Evolutionary conservation across 2,113 vertebrate species (phyloP).

Genomic region (Meles meles): DNA sequence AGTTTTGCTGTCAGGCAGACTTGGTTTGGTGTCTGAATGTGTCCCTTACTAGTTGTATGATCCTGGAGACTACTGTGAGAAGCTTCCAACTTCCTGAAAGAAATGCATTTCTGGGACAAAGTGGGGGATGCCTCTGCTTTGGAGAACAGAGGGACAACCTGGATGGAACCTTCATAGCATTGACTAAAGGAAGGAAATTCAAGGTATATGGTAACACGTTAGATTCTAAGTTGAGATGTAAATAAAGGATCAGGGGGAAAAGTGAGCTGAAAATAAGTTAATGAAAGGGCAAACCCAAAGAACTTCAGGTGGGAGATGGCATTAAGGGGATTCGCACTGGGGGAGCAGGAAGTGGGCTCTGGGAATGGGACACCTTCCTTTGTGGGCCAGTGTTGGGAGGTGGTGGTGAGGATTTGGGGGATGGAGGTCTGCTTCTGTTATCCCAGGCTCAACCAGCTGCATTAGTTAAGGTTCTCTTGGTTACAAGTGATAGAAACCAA

Average conservation of each 20-base stretch:
- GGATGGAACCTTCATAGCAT: background rate
- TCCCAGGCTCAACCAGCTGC: background rate
- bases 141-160: background rate
- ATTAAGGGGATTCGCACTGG: too few species aligned
- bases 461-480: slow-evolving; percentile 10
- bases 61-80: background rate
- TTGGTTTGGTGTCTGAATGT: background rate
- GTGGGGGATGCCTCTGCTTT: background rate
- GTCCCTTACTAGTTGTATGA: background rate
- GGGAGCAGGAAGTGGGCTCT: background rate
- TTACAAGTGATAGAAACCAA: slow-evolving; percentile 19
- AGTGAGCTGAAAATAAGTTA: background rate
- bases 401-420: background rate
- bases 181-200: background rate
- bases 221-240: background rate
- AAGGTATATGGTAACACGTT: background rate
- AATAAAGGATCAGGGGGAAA: background rate
- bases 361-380: background rate
- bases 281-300: background rate
- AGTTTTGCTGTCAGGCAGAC: background rate
- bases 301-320: background rate
- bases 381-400: background rate
- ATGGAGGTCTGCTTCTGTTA: background rate
- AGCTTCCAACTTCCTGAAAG: background rate
- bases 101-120: background rate